These are phyloP conservation scores for Drosophila monieri DNA, from an alignment of 2,888 invertebrate genomes.

Conservation along the genomic window DNA sequence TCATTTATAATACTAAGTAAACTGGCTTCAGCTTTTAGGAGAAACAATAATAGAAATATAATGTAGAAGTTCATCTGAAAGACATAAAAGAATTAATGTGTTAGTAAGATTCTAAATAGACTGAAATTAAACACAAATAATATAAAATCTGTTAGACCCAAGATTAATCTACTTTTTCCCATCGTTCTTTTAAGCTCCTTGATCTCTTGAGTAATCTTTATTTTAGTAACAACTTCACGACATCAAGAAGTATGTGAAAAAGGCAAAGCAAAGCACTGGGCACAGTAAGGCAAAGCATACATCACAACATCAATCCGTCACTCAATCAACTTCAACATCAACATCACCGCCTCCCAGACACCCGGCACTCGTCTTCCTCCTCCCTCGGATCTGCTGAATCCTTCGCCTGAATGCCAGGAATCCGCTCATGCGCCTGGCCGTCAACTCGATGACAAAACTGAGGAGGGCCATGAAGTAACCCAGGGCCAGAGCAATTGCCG, in stretches of 20 bases:
- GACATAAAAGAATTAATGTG: not conserved
- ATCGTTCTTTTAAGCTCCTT: not conserved
- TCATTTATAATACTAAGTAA: not conserved
- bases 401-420: not conserved
- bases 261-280: not conserved
- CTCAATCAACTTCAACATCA: conserved; percentile 52
- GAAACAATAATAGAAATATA: not conserved
- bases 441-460: conserved; percentile 66
- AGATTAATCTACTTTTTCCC: no score
- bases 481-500: conserved; percentile 65
- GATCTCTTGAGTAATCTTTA: not conserved
- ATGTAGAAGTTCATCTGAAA: conserved; percentile 8
- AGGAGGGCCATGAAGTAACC: conserved; percentile 61
- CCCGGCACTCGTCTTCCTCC: conserved; percentile 10
- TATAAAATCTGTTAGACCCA: no score
- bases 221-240: conserved; percentile 9
- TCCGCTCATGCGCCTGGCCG: conserved; percentile 50
- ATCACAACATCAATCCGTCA: conserved; percentile 42
- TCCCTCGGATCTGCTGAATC: not conserved
- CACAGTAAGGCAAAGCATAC: not conserved
- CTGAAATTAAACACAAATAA: no score
- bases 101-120: not conserved
- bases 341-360: conserved; percentile 12
- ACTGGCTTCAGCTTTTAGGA: not conserved
- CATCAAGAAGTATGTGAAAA: conserved; percentile 14